Conservation (phyloP, 2,888 invertebrate species). For the Aporophyla nigra region DNA sequence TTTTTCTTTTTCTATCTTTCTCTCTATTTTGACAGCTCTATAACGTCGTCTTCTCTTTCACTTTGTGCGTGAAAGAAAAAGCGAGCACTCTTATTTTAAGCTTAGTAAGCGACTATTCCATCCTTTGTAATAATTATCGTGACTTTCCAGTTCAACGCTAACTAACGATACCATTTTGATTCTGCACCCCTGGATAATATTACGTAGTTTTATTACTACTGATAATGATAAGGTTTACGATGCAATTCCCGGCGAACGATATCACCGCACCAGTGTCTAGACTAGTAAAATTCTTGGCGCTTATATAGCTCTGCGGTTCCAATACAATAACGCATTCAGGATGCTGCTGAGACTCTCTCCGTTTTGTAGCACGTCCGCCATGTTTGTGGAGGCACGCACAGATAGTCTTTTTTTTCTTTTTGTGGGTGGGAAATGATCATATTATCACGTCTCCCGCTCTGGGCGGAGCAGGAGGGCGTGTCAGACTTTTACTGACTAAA, state of each 20-base stretch:
- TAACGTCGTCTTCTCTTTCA: not conserved
- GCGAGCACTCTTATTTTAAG: not conserved
- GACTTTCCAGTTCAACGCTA: constrained; percentile 36
- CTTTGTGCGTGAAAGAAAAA: not conserved
- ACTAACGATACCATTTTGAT: constrained; percentile 27
- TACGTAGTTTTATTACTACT: not conserved
- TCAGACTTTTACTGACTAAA: too few relatives aligned
- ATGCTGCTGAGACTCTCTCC: too few relatives aligned
- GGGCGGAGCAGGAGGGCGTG: too few relatives aligned
- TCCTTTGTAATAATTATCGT: constrained; percentile 25
- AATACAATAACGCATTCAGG: too few relatives aligned
- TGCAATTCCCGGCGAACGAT: not conserved
- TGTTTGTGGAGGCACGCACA: too few relatives aligned
- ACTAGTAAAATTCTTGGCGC: not conserved
- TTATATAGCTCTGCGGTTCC: not conserved
- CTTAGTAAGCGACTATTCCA: constrained; percentile 4
- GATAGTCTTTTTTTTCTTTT: too few relatives aligned
- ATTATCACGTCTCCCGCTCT: too few relatives aligned
- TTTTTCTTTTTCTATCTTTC: too few relatives aligned
- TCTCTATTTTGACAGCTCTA: not conserved
- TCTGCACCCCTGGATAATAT: not conserved
- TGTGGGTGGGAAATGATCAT: too few relatives aligned
- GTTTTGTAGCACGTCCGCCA: too few relatives aligned
- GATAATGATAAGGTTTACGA: not conserved
- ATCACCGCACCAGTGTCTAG: not conserved